Base-by-base conservation (phyloP, 2,113 vertebrate genomes). In the Nycticorax nycticorax region DNA sequence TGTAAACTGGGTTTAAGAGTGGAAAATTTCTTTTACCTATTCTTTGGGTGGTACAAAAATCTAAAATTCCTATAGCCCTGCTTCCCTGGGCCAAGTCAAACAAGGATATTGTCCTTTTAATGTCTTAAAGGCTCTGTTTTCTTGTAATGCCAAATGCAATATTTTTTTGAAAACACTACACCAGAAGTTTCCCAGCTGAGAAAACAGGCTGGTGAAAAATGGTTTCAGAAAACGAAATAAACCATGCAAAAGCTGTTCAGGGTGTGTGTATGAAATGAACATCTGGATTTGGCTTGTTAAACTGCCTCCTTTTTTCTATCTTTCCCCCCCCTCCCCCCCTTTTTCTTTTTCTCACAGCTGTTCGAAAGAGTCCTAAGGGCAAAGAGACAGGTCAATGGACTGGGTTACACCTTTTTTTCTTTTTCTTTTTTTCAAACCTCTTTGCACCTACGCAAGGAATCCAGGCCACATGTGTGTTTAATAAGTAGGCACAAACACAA, bases 141-240 rank as follows among this genome's bases (percentile, higher is more conserved):
- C 97, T 98, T 98, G 97, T 98, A 98, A 98, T 98, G 98, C 98
- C 98, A 98, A 98, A 98, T 80, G 98, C 97, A 98, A 98, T 98
- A 98, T 98, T 98, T 98, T 98, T 98, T 98, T 98, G 98, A 98
- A 98, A 98, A 98, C 97, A 98, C 98, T 98, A 98, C 96, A 98
- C 98, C 98, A 98, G 98, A 98, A 98, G 98, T 98, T 98, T 98
- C 98, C 98, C 98, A 99, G 98, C 98, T 99, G 98, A 98, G 98
- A 98, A 99, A 99, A 98, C 98, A 98, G 97, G 97, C 97, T 98
- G 97, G 98, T 98, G 98, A 98, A 98, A 98, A 98, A 99, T 98
- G 98, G 97, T 97, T 98, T 98, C 98, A 98, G 98, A 98, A 98
- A 98, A 98, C 41, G 98, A 98, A 98, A 98, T 98, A 98, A 98